A percentile compares a stretch with the other conserved stretches of the same genome.
phyloP scores from a whole-genome alignment of 92 coral and sea anemone species.

The Galaxea fascicularis region DNA sequence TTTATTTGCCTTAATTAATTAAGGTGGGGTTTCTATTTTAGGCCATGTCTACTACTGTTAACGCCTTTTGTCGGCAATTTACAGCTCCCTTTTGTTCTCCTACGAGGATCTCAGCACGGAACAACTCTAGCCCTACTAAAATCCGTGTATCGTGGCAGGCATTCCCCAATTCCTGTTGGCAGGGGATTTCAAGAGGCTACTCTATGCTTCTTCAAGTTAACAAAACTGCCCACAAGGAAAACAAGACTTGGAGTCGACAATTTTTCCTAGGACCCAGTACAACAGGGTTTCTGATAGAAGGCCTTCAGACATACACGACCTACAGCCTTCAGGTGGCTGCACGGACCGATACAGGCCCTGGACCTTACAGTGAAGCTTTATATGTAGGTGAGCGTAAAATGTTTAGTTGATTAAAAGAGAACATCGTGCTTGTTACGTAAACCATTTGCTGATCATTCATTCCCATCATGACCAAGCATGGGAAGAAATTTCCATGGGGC shows the following conservation, averaged over 20 bases:
- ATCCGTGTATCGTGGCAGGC: constrained; percentile 12
- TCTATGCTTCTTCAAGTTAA: constrained; percentile 3
- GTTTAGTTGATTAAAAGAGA: not conserved
- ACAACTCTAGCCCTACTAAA: not conserved
- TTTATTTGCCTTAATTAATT: not conserved
- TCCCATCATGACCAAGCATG: too few relatives aligned
- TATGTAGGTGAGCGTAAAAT: constrained; percentile 12
- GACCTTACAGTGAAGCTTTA: constrained; percentile 13
- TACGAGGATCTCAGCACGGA: not conserved
- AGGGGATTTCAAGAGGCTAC: constrained; percentile 31
- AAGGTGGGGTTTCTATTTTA: not conserved
- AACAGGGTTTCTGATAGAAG: not conserved
- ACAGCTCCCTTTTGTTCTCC: constrained; percentile 13
- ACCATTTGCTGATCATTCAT: not conserved
- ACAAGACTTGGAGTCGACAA: constrained; percentile 6
- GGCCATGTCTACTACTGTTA: not conserved
- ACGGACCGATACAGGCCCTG: constrained; percentile 16
- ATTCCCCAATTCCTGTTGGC: constrained; percentile 14
- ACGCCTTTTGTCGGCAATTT: not conserved
- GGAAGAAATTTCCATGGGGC: too few relatives aligned
- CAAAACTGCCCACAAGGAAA: not conserved
- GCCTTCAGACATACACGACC: constrained; percentile 19
- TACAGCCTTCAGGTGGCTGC: constrained; percentile 41
- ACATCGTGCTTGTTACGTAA: not conserved
- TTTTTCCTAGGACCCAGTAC: not conserved